A percentile compares a stretch with the other conserved stretches of the same genome.
Evolutionary conservation across 1,140 invertebrate species (phyloP).

Genomic region (Triops cancriformis): DNA sequence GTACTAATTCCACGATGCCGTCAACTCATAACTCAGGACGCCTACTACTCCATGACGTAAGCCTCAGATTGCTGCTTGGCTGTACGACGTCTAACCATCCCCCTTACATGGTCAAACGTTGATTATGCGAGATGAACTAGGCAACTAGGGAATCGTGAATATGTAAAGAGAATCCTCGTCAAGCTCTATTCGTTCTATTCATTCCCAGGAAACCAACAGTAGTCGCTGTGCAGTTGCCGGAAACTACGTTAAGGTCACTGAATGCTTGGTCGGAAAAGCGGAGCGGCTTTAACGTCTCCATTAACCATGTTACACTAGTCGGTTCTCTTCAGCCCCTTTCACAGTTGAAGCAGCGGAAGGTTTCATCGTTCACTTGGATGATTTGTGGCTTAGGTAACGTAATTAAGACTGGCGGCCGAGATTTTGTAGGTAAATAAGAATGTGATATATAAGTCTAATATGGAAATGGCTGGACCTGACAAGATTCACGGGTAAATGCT

Average conservation of each 20-base stretch:
- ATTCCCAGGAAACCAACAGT: background rate
- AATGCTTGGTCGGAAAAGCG: background rate
- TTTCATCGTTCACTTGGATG: background rate
- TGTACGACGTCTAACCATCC: slow-evolving; percentile 1
- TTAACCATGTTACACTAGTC: background rate
- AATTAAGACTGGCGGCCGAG: no score
- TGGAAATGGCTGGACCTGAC: background rate
- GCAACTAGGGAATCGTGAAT: background rate
- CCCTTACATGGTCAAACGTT: background rate
- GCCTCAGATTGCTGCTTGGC: background rate
- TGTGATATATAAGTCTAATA: no score
- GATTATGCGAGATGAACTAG: background rate
- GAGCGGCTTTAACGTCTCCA: background rate
- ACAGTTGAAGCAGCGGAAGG: background rate
- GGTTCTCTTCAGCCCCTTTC: background rate
- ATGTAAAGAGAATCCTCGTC: background rate
- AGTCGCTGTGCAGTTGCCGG: background rate
- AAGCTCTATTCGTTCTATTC: background rate
- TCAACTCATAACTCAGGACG: background rate
- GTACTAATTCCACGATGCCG: background rate
- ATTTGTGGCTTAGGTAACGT: no score
- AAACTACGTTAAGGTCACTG: background rate
- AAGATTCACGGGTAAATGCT: background rate
- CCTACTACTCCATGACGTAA: background rate
- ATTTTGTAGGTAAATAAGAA: no score